Conservation (phyloP, 2,113 vertebrate genomes). For the Ascaphus truei region DNA sequence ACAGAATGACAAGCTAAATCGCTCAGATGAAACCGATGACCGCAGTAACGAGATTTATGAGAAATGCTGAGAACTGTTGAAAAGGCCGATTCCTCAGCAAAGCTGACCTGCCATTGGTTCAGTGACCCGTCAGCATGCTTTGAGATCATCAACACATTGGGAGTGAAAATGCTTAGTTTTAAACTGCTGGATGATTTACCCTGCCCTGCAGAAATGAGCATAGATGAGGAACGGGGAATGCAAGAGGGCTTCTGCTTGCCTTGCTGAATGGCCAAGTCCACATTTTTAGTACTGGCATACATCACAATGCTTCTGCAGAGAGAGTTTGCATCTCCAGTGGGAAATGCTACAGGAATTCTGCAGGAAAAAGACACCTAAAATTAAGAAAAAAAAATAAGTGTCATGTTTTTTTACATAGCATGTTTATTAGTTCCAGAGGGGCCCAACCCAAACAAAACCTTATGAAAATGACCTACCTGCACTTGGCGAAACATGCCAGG, state of each 20-base stretch:
- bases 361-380: slow-evolving; percentile 94
- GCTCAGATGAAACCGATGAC: slow-evolving; percentile 97
- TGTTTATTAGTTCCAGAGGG: too few species aligned
- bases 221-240: slow-evolving; percentile 78
- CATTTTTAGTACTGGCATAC: slow-evolving; percentile 96
- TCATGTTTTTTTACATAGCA: neutral
- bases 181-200: slow-evolving; percentile 75
- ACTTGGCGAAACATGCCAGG: slow-evolving; percentile 97
- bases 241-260: slow-evolving; percentile 78
- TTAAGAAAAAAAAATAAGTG: slow-evolving; percentile 28
- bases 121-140: slow-evolving; percentile 94
- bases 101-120: slow-evolving; percentile 96
- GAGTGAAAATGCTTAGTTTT: slow-evolving; percentile 93
- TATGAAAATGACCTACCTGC: slow-evolving; percentile 69
- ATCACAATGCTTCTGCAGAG: slow-evolving; percentile 93
- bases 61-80: slow-evolving; percentile 95
- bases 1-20: slow-evolving; percentile 94
- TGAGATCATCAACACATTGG: slow-evolving; percentile 96
- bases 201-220: slow-evolving; percentile 77
- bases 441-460: neutral
- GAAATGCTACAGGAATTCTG: slow-evolving; percentile 95
- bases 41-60: slow-evolving; percentile 94
- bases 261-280: slow-evolving; percentile 92
- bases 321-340: slow-evolving; percentile 91
- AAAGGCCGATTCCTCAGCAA: slow-evolving; percentile 94